Evolutionary conservation across 2,113 vertebrate genomes (phyloP).

Genomic region (Kryptolebias marmoratus): DNA sequence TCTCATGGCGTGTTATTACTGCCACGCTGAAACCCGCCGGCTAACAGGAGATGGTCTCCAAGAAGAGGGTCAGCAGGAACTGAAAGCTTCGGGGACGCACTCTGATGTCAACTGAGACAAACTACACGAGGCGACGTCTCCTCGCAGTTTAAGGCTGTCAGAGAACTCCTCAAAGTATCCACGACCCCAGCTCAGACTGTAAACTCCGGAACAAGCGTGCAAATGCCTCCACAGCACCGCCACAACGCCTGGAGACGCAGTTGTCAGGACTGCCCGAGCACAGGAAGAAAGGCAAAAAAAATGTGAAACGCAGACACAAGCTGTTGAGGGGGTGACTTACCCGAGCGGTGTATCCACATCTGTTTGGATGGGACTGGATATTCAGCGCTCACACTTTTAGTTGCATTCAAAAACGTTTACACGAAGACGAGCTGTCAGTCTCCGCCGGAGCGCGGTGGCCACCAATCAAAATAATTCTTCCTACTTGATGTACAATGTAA

Average conservation of each 20-base stretch:
- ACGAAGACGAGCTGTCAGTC: constrained; percentile 12
- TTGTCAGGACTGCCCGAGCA: constrained; percentile 30
- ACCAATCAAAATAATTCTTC: constrained; percentile 59
- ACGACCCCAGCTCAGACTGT: constrained; percentile 13
- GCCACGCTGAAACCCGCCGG: constrained; percentile 57
- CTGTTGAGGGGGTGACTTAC: constrained; percentile 77
- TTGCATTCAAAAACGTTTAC: constrained; percentile 32
- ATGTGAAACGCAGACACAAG: constrained; percentile 52
- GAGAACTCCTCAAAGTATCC: constrained; percentile 36
- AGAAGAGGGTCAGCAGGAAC: neutral
- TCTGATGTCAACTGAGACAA: constrained; percentile 35
- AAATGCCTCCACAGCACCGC: neutral
- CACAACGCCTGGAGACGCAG: constrained; percentile 27
- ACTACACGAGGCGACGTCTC: constrained; percentile 18
- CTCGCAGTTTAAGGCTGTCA: constrained; percentile 10
- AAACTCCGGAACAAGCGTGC: constrained; percentile 35
- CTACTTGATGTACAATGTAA: constrained; percentile 74
- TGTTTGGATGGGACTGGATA: constrained; percentile 59
- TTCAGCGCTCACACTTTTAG: constrained; percentile 41
- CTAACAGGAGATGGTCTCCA: constrained; percentile 5
- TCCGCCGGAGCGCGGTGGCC: constrained; percentile 41
- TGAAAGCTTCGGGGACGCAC: neutral
- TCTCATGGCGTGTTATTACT: constrained; percentile 57
- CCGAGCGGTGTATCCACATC: constrained; percentile 80
- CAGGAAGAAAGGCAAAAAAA: constrained; percentile 23